Evolutionary conservation across 2,797 vertebrate species (phyloP).

Genomic region (Sebastes goodei): DNA sequence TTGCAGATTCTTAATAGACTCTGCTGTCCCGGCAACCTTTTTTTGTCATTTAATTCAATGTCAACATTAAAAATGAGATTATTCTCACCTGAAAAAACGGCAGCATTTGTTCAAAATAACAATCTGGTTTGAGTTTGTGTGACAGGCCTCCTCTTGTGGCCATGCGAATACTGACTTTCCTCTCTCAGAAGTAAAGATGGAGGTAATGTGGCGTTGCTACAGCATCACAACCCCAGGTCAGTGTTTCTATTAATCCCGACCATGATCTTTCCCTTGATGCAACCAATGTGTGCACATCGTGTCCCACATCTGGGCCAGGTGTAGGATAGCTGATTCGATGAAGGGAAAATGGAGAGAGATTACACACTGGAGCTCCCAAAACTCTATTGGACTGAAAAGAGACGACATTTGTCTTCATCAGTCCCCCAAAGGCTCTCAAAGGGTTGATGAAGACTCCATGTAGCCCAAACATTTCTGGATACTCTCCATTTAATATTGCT

Average conservation of each 20-base stretch:
- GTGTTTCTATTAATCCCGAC: neutral
- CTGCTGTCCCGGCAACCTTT: neutral
- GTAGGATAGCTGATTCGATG: neutral
- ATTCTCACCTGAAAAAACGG: neutral
- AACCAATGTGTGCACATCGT: neutral
- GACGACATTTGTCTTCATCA: too few species aligned
- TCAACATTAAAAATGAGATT: neutral
- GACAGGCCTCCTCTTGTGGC: too few species aligned
- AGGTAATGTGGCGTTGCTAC: neutral
- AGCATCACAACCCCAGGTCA: neutral
- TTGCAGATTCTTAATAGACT: accelerated
- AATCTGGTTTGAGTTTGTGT: too few species aligned
- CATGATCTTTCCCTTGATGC: neutral
- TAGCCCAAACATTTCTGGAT: neutral
- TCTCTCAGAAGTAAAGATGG: neutral
- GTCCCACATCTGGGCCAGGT: neutral
- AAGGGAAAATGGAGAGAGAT: neutral
- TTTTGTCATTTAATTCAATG: neutral
- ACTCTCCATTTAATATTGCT: too few species aligned
- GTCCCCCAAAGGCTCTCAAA: too few species aligned
- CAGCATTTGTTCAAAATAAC: neutral
- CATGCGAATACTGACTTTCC: too few species aligned
- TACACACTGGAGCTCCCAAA: neutral
- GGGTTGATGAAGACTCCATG: neutral
- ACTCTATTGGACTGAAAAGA: neutral